A percentile compares a stretch with the other conserved stretches of the same genome.
Evolutionary conservation across 2,888 invertebrate genomes (phyloP).

Genomic region (Cryptocephalus moraei): DNA sequence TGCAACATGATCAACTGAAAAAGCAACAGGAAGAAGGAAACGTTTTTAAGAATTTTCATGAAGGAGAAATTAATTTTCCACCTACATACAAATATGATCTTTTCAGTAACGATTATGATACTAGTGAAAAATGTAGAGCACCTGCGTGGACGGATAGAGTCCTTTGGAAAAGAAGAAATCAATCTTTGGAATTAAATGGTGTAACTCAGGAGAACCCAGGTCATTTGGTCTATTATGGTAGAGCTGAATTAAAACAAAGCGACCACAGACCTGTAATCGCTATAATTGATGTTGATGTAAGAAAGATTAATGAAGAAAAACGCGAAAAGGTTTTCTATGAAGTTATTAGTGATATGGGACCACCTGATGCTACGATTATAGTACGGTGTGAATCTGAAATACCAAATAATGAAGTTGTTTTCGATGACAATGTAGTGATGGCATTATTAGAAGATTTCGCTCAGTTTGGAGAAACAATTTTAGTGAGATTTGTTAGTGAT

Average conservation of each 20-base stretch:
- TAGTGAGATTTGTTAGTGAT: slow-evolving; percentile 82
- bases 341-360: slow-evolving; percentile 79
- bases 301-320: slow-evolving; percentile 65
- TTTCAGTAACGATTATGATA: slow-evolving; percentile 98
- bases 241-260: slow-evolving; percentile 92
- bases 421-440: slow-evolving; percentile 73
- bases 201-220: slow-evolving; percentile 55
- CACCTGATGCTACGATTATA: slow-evolving; percentile 89
- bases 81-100: slow-evolving; percentile 99
- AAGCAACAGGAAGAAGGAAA: slow-evolving; percentile 69
- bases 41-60: slow-evolving; percentile 86
- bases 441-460: slow-evolving; percentile 70
- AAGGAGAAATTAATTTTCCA: slow-evolving; percentile 83
- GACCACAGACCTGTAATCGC: slow-evolving; percentile 95
- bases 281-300: slow-evolving; percentile 78
- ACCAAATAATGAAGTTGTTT: slow-evolving; percentile 44
- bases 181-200: slow-evolving; percentile 56
- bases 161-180: slow-evolving; percentile 79
- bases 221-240: slow-evolving; percentile 76
- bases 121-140: slow-evolving; percentile 92
- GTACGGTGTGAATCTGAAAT: slow-evolving; percentile 40
- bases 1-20: slow-evolving; percentile 81
- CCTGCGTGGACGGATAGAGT: slow-evolving; percentile 99
- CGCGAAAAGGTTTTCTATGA: slow-evolving; percentile 69
- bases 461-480: slow-evolving; percentile 79